A percentile compares a stretch with the other conserved stretches of the same genome.
Conservation (phyloP, 2,113 vertebrate species). For the Lamprologus tigripictilis region DNA sequence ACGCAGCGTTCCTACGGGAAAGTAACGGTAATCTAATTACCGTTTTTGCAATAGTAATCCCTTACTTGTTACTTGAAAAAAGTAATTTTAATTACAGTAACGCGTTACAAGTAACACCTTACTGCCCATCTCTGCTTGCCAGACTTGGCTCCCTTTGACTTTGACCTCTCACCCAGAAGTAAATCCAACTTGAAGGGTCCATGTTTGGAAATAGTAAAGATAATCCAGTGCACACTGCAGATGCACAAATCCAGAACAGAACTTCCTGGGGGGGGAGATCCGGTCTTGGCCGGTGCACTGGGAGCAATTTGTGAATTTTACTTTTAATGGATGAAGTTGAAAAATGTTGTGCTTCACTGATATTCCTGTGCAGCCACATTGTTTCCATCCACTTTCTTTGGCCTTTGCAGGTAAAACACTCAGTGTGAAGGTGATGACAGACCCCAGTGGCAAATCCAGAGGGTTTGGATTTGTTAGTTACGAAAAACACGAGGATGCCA, state of each 20-base stretch:
- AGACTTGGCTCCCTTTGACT: neutral
- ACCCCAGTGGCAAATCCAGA: conserved; percentile 91
- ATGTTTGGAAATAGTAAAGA: neutral
- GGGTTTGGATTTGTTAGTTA: conserved; percentile 99
- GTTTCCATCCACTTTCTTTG: neutral
- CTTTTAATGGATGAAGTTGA: neutral
- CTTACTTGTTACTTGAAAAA: too few relatives aligned
- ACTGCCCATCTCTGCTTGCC: neutral
- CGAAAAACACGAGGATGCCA: conserved; percentile 96
- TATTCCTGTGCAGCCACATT: neutral
- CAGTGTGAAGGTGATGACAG: conserved; percentile 97
- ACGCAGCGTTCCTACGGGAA: too few relatives aligned
- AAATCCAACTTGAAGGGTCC: neutral
- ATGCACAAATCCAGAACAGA: neutral
- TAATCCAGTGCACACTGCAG: neutral
- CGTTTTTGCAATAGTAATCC: too few relatives aligned
- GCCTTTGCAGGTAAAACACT: conserved; percentile 86
- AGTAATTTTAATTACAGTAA: too few relatives aligned
- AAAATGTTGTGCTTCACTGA: neutral
- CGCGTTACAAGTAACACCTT: too few relatives aligned
- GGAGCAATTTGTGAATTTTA: neutral
- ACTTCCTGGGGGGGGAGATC: neutral
- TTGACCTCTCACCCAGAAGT: neutral
- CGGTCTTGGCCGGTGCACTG: neutral
- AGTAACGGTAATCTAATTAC: too few relatives aligned